Base-by-base conservation (phyloP, 2,888 invertebrate genomes). In the Limulus polyphemus region DNA sequence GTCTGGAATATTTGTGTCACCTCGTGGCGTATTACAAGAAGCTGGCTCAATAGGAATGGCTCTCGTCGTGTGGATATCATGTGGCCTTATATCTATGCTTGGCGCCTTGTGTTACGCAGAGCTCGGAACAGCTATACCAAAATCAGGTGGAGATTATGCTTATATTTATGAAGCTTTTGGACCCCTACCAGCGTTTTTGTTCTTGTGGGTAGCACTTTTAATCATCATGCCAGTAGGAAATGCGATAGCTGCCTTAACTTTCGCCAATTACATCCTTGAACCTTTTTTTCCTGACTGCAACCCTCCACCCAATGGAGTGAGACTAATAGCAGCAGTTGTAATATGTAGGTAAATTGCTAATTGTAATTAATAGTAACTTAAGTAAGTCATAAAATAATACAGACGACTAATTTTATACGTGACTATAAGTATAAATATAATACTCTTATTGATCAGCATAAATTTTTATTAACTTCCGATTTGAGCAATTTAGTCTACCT, bases 51-150 rank as follows among this genome's bases (percentile, higher is more conserved):
- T 91, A 64, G 93, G 93, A 12, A 83, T 89, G 74, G 88, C 92
- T 1, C 80, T 97, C 57, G 83, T 91, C 58, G 85, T 97, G 56
- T 97, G 95, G 95, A 81, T 87, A 16, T 79, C 89, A 57, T 92
- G 91, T 11, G 97, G 97, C 16, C 74, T 89, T 49, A 81, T 95
- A 64, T 91, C 92, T 14, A 86, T 92, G 81, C 83, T 95, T 61
- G 97, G 97, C 5, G 95, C 97, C 0, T 79, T 95, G 32, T 98
- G 97, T 77, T 98, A 98, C 76, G 94, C 95, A 11, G 97, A 98
- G 82, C 80, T 97, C 69, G 97, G 97, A 72, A 87, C 87, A 17
- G 81, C 84, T 17, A 86, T 98, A 73, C 89, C 92, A 5, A 88
- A 91, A 74, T 94, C 93, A 63, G 97, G 97, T 32, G 97, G 95